phyloP scores from a whole-genome alignment of 2,888 invertebrate species.

The Drymonia ruficornis region DNA sequence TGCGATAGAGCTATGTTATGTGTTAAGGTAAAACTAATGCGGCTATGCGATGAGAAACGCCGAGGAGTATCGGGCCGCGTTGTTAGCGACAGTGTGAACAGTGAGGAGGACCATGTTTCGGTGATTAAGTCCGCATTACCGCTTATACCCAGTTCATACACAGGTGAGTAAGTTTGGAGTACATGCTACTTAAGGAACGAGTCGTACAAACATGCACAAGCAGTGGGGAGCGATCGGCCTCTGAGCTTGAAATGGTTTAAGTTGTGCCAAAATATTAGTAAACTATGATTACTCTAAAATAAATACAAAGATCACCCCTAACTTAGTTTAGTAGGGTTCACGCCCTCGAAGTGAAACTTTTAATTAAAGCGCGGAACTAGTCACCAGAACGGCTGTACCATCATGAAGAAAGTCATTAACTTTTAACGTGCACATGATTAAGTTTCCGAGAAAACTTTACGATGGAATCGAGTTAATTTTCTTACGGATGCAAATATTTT shows the following conservation, averaged over 20 bases:
- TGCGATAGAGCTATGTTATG: slow-evolving; percentile 21
- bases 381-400: slow-evolving; percentile 41
- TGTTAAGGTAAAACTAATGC: slow-evolving; percentile 39
- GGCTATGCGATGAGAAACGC: slow-evolving; percentile 68
- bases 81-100: slow-evolving; percentile 74
- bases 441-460: slow-evolving; percentile 52
- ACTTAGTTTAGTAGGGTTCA: slow-evolving; percentile 43
- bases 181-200: slow-evolving; percentile 77
- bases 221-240: slow-evolving; percentile 78
- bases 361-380: slow-evolving; percentile 57
- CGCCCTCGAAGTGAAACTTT: slow-evolving; percentile 56
- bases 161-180: slow-evolving; percentile 72
- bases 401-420: slow-evolving; percentile 57
- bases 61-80: slow-evolving; percentile 66
- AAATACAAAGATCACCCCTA: slow-evolving; percentile 33
- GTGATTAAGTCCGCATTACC: slow-evolving; percentile 75
- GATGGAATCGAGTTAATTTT: slow-evolving; percentile 46
- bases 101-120: slow-evolving; percentile 63
- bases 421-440: slow-evolving; percentile 57
- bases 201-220: slow-evolving; percentile 80
- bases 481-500: slow-evolving; percentile 42
- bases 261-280: slow-evolving; percentile 63
- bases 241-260: slow-evolving; percentile 62
- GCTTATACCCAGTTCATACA: slow-evolving; percentile 73
- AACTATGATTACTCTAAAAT: slow-evolving; percentile 29